These are phyloP conservation scores for Lycopodina hypogea DNA, from an alignment of 37 sponge, comb jelly and placozoan genomes.

Conservation along the genomic window DNA sequence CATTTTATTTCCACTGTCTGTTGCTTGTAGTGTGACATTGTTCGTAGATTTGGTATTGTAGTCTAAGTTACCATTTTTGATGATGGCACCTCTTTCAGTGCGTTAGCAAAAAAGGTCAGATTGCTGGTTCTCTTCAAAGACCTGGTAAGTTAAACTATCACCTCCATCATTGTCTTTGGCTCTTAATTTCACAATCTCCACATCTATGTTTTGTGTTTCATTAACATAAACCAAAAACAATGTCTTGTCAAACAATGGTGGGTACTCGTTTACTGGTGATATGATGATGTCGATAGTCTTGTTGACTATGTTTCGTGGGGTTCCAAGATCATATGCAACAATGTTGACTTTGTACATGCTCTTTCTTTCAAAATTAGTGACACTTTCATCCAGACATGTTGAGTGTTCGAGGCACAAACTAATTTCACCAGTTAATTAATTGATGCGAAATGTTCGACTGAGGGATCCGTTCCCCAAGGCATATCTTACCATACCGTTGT, in stretches of 20 bases:
- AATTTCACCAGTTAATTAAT: constrained; percentile 9
- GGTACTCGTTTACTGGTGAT: constrained; percentile 43
- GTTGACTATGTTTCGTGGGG: constrained; percentile 26
- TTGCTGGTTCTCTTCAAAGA: not conserved
- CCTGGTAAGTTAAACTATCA: constrained; percentile 14
- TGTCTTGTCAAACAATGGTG: constrained; percentile 39
- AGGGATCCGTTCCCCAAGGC: constrained; percentile 16
- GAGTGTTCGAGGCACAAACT: not conserved
- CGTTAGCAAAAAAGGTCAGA: not conserved
- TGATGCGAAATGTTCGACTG: constrained; percentile 19
- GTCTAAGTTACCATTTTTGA: constrained; percentile 1
- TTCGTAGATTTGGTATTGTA: not conserved
- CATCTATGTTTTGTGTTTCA: constrained; percentile 7
- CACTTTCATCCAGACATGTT: not conserved
- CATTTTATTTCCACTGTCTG: constrained; percentile 13
- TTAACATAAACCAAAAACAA: not conserved
- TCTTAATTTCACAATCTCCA: constrained; percentile 7
- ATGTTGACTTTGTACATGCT: constrained; percentile 16
- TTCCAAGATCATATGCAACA: constrained; percentile 38
- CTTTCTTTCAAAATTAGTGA: constrained; percentile 30
- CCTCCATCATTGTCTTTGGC: constrained; percentile 51
- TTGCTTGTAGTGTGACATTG: constrained; percentile 15
- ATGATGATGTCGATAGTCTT: constrained; percentile 34
- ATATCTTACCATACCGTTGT: constrained; percentile 34
- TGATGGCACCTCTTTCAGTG: constrained; percentile 3